Evolutionary conservation across 2,113 vertebrate genomes (phyloP).

Genomic region (Jaculus jaculus): DNA sequence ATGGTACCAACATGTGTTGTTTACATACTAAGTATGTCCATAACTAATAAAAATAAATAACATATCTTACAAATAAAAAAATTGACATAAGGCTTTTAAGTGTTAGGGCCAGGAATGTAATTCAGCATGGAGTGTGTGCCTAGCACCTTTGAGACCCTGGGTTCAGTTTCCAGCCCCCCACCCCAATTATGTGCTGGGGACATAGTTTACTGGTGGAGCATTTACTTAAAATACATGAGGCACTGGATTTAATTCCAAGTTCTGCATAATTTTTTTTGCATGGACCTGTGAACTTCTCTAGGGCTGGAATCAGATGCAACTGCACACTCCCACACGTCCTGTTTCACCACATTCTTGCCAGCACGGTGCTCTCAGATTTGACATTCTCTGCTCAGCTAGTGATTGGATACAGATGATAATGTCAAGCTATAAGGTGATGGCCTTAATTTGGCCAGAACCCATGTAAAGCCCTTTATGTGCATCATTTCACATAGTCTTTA

Average conservation of each 20-base stretch:
- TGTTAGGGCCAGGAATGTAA: too few relatives aligned
- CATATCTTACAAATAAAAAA: too few relatives aligned
- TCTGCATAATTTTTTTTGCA: background rate
- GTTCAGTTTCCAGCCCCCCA: too few relatives aligned
- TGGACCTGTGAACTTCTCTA: background rate
- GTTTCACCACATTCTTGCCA: conserved; percentile 18
- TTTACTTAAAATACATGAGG: background rate
- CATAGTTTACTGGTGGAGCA: background rate
- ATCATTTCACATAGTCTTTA: background rate
- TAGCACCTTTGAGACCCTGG: too few relatives aligned
- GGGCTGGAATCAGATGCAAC: background rate
- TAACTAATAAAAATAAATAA: too few relatives aligned
- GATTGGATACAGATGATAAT: background rate
- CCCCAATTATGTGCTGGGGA: background rate
- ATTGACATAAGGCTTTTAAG: too few relatives aligned
- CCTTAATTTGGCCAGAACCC: background rate
- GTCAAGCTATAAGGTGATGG: background rate
- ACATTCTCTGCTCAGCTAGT: background rate
- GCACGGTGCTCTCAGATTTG: background rate
- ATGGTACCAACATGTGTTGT: too few relatives aligned
- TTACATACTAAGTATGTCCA: too few relatives aligned
- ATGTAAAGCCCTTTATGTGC: background rate
- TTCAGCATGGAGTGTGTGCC: too few relatives aligned
- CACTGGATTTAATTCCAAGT: background rate
- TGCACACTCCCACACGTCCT: background rate